A percentile compares a stretch with the other conserved stretches of the same genome.
These are phyloP conservation scores for Augiades crinisus DNA, from an alignment of 2,888 invertebrate species.

Conservation along the genomic window DNA sequence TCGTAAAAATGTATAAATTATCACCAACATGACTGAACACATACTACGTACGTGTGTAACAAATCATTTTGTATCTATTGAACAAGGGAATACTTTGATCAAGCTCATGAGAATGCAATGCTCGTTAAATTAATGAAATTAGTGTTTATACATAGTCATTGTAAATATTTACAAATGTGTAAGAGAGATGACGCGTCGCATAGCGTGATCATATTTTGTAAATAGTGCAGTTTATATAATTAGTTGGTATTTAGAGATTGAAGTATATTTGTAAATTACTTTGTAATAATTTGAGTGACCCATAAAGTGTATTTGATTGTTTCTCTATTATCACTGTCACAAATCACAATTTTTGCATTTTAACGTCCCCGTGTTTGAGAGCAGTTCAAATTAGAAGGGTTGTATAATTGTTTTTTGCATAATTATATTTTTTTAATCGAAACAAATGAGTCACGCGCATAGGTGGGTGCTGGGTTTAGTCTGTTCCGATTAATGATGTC, in stretches of 20 bases:
- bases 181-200: slow-evolving; percentile 60
- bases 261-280: slow-evolving; percentile 76
- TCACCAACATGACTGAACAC: slow-evolving; percentile 44
- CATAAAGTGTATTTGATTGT: slow-evolving; percentile 64
- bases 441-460: slow-evolving; percentile 58
- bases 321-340: slow-evolving; percentile 73
- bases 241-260: slow-evolving; percentile 70
- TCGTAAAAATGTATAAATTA: slow-evolving; percentile 33
- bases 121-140: slow-evolving; percentile 59
- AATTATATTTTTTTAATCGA: slow-evolving; percentile 59
- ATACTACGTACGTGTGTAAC: slow-evolving; percentile 41
- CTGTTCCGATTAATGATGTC: slow-evolving; percentile 41
- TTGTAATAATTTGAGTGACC: slow-evolving; percentile 74
- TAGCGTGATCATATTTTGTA: slow-evolving; percentile 73
- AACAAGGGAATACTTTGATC: slow-evolving; percentile 74
- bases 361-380: slow-evolving; percentile 50
- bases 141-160: slow-evolving; percentile 75
- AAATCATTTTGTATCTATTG: slow-evolving; percentile 43
- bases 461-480: slow-evolving; percentile 53
- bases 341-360: slow-evolving; percentile 75
- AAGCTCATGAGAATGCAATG: slow-evolving; percentile 76
- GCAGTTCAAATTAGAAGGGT: slow-evolving; percentile 64
- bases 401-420: slow-evolving; percentile 64
- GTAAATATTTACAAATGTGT: slow-evolving; percentile 76
- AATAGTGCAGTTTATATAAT: slow-evolving; percentile 73